Percentiles rank a stretch among this genome's conserved stretches.
Conservation (phyloP, 2,888 invertebrate genomes). For the Cephus pulcher region DNA sequence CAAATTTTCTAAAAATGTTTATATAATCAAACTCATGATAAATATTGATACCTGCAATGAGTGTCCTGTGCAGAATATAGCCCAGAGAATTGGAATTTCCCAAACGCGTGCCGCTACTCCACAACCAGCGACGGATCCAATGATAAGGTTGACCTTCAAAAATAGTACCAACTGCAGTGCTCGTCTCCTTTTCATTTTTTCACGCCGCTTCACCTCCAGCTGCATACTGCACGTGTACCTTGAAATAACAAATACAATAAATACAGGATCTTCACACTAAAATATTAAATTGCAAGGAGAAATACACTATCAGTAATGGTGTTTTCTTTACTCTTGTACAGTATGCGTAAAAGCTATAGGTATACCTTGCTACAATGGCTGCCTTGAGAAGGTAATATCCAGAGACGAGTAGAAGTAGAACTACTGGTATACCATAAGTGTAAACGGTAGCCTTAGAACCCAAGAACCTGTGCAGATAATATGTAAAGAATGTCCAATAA, state of each 20-base stretch:
- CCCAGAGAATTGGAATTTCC: slow-evolving; percentile 61
- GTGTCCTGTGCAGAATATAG: slow-evolving; percentile 61
- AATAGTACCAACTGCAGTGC: slow-evolving; percentile 72
- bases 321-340: neutral
- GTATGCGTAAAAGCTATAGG: neutral
- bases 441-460: slow-evolving; percentile 68
- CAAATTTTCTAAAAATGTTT: neutral
- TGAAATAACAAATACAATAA: neutral
- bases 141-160: slow-evolving; percentile 69
- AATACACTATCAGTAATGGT: neutral
- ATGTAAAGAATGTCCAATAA: neutral
- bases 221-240: slow-evolving; percentile 73
- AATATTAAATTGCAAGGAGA: neutral
- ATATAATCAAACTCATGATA: neutral
- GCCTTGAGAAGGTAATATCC: slow-evolving; percentile 69
- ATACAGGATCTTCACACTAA: neutral
- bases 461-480: slow-evolving; percentile 65
- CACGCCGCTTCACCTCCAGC: slow-evolving; percentile 70
- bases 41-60: slow-evolving; percentile 56
- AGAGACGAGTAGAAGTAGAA: slow-evolving; percentile 66
- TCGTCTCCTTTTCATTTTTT: slow-evolving; percentile 72
- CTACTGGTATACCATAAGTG: slow-evolving; percentile 70
- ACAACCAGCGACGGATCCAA: slow-evolving; percentile 67
- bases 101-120: slow-evolving; percentile 60
- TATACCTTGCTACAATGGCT: slow-evolving; percentile 68